Evolutionary conservation across 2,888 invertebrate genomes (phyloP).

Genomic region (Stramonita haemastoma): DNA sequence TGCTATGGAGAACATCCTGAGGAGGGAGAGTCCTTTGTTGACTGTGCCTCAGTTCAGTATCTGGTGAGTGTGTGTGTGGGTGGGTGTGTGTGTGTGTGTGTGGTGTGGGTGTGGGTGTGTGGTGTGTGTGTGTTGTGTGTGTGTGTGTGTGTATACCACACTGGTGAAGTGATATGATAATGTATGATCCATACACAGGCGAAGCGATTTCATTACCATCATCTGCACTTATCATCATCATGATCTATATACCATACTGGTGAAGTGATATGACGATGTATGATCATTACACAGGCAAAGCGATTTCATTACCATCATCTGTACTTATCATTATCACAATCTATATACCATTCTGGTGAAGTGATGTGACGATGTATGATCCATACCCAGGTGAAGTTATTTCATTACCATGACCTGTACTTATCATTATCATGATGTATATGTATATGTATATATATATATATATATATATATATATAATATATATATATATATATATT

Average conservation of each 20-base stretch:
- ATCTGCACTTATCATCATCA: background rate
- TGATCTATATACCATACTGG: too few species aligned
- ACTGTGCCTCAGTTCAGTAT: slow-evolving; percentile 74
- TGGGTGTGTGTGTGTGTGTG: background rate
- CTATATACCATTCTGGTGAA: too few species aligned
- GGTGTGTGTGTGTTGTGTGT: too few species aligned
- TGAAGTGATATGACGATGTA: background rate
- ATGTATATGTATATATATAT: too few species aligned
- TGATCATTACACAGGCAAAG: background rate
- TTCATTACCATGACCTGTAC: background rate
- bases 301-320: background rate
- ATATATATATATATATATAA: too few species aligned
- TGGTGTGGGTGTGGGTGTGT: background rate
- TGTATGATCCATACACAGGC: background rate
- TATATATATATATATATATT: too few species aligned
- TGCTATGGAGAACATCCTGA: slow-evolving; percentile 66
- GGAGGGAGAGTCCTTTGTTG: slow-evolving; percentile 65
- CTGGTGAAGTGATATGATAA: background rate
- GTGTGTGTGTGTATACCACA: too few species aligned
- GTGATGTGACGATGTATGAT: background rate
- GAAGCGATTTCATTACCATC: background rate
- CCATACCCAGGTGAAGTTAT: background rate
- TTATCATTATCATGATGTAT: too few species aligned
- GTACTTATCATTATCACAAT: background rate
- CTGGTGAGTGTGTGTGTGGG: slow-evolving; percentile 58